Base-by-base conservation (phyloP, 2,113 vertebrate species). In the Rhombomys opimus region DNA sequence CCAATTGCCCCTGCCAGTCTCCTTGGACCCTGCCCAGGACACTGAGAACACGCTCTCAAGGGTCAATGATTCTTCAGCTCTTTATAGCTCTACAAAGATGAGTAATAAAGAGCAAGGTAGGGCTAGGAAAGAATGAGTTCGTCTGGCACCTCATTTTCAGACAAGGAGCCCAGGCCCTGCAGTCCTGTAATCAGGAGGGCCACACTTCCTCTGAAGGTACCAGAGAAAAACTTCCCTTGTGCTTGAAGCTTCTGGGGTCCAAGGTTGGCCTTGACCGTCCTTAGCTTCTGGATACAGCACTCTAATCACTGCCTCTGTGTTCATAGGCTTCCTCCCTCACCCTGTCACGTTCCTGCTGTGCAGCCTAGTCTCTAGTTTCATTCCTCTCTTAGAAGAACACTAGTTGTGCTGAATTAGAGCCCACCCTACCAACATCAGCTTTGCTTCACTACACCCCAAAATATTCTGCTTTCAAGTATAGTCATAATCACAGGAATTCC, bases 1-100 rank as follows among this genome's bases (percentile, higher is more conserved):
- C 72, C 77, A 91, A 92, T 5, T 59, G n/a, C 91, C 50, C 75
- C 0, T 82, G 80, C 18, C 32, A 61, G 20, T 18, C n/a, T 54
- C 89, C 68, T 63, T 73, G 86, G 95, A 76, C 85, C 87, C 81
- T 78, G 77, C 93, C 87, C 88, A 68, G 30, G 81, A 57, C 0
- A 0, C 50, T 50, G 27, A 92, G 52, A 87, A 82, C 73, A 90
- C 0, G 38, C 50, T 68, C 15, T 57, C 67, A 13, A 54, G 52
- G 27, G 57, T 8, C 46, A 50, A 23, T 11, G 35, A 4, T 41
- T 52, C 63, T 77, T 88, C 65, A 38, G 22, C 41, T 90, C 27
- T 93, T 67, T 11, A 9, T 35, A 22, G 14, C 87, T 86, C 67
- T 57, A 50, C n/a, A 67, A 67, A 81, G 50, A 27, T 23, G 18